Evolutionary conservation across 2,888 invertebrate genomes (phyloP), one percentile per base, ranked within the genome.

Genomic region (Drosophila robusta): DNA sequence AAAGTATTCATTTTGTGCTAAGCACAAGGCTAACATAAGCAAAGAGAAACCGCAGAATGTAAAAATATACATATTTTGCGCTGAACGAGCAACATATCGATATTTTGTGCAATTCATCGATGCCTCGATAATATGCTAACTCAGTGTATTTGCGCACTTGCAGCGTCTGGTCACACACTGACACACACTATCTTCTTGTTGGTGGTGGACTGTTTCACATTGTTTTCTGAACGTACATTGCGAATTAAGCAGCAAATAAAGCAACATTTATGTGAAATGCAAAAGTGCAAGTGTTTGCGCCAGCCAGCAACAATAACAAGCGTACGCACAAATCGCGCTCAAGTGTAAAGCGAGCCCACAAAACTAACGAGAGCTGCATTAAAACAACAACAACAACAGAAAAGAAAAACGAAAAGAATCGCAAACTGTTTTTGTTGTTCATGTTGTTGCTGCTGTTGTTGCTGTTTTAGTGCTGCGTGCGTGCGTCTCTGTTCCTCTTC

Each of bases 181-280:
- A 51, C 32, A 34, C 46, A 41, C 65, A 61, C 61, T 62, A 76
- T 71, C 72, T 65, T 76, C 62, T 60, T 75, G 75, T 71, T 72
- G 73, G 78, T 75, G 75, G 69, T 78, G 65, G 56, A 79, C 62
- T 75, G 70, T 66, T 76, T 76, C 72, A 68, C 68, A 72, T 76
- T 80, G 77, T 64, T 78, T 73, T 74, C 64, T 69, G 67, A 62
- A 75, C 70, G 66, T 82, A 61, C 69, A 67, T 75, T 55, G 77
- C 72, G 58, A 80, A 73, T 80, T 66, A 45, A 63, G 57, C 57
- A 72, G 65, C 73, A 76, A 83, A 70, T 68, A 54, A 39, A 65
- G 39, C 46, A 46, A 54, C 56, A 54, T 60, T 47, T 56, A 46
- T 63, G 69, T 73, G 63, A 56, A 66, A 58, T 62, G 75, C 61